Conservation (phyloP, 2,797 vertebrate species). For the Odontamblyopus rebecca region DNA sequence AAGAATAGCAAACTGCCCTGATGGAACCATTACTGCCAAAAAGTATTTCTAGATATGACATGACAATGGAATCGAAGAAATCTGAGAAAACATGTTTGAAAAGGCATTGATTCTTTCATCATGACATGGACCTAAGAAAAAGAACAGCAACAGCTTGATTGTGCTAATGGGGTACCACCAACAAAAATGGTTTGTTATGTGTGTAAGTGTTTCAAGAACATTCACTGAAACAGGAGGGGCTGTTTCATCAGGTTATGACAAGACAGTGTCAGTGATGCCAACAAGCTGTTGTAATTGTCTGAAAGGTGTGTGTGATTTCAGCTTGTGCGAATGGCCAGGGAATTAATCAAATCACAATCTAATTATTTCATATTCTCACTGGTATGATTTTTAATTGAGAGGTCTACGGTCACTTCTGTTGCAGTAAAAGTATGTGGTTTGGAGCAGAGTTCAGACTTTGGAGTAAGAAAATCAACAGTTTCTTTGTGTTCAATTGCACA, state of each 20-base stretch:
- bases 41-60: background rate
- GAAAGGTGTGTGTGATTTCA: no score
- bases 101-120: background rate
- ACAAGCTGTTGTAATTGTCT: no score
- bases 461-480: no score
- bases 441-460: no score
- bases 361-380: no score
- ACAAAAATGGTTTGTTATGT: background rate
- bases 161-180: background rate
- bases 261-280: no score
- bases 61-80: background rate
- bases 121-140: background rate
- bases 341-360: no score
- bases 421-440: no score
- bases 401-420: no score
- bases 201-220: background rate
- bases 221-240: background rate
- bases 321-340: no score
- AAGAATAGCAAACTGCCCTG: background rate
- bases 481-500: no score
- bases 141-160: background rate
- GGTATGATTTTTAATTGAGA: no score
- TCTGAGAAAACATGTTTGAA: background rate
- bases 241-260: background rate
- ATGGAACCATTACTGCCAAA: background rate